Conservation (phyloP, 1,140 invertebrate species). For the Heliconius eleuchia region DNA sequence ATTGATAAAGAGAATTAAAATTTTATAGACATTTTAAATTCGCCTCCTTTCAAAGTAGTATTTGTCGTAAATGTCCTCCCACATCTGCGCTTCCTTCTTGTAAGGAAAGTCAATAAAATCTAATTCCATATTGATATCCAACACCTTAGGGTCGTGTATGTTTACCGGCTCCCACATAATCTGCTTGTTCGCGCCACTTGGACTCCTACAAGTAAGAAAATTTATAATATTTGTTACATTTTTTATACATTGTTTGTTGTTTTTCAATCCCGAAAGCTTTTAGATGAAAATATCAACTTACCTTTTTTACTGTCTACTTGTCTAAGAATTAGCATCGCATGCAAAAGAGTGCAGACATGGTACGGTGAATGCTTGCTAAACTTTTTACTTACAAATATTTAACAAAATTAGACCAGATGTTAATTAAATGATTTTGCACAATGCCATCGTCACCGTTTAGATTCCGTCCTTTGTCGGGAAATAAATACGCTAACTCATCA, state of each 20-base stretch:
- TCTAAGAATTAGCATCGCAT: background rate
- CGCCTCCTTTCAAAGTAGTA: slow-evolving; percentile 47
- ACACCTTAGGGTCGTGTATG: slow-evolving; percentile 42
- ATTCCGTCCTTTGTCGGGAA: slow-evolving; percentile 46
- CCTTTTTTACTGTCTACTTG: too few relatives aligned
- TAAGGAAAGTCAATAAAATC: slow-evolving; percentile 54
- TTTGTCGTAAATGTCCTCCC: slow-evolving; percentile 68
- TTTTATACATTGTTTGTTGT: background rate
- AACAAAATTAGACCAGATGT: slow-evolving; percentile 68
- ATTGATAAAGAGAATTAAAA: background rate
- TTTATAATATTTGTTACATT: background rate
- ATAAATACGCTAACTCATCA: slow-evolving; percentile 67
- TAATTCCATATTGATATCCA: slow-evolving; percentile 55
- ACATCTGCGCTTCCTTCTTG: slow-evolving; percentile 42
- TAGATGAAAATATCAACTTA: background rate
- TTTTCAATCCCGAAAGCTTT: background rate
- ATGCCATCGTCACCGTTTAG: slow-evolving; percentile 53
- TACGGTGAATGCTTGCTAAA: background rate
- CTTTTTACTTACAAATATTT: slow-evolving; percentile 63
- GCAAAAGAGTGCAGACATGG: background rate
- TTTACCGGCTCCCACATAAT: slow-evolving; percentile 49
- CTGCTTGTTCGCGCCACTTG: slow-evolving; percentile 36
- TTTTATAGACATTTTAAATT: background rate
- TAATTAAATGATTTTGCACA: slow-evolving; percentile 52
- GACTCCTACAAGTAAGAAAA: slow-evolving; percentile 47